Evolutionary conservation across 2,797 vertebrate genomes (phyloP).

Genomic region (Hydrocynus forskahlii): DNA sequence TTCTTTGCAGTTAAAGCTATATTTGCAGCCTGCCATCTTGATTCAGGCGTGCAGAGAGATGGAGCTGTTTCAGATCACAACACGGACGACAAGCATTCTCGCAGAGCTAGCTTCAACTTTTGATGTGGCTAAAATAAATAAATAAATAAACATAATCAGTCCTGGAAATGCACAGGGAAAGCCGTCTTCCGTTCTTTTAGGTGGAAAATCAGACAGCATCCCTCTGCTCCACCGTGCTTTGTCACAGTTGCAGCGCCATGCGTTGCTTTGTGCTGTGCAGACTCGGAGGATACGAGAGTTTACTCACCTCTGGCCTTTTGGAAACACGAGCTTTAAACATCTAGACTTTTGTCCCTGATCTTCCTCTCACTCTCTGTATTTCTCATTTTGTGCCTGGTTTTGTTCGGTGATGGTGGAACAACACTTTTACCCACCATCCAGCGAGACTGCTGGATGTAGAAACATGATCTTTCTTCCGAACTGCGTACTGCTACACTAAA

Average conservation of each 20-base stretch:
- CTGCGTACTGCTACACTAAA: too few relatives aligned
- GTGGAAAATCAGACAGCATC: not conserved
- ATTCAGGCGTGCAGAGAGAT: slow-evolving; percentile 38
- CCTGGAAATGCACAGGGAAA: not conserved
- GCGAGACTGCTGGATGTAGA: not conserved
- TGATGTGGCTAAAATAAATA: not conserved
- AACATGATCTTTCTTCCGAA: too few relatives aligned
- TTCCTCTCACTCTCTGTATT: too few relatives aligned
- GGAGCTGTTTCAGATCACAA: slow-evolving; percentile 30
- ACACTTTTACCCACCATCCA: not conserved
- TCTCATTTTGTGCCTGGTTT: not conserved
- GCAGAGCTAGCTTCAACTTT: not conserved
- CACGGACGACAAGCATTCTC: not conserved
- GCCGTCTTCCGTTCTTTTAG: not conserved
- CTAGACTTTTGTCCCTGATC: not conserved
- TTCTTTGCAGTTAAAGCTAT: slow-evolving; percentile 40
- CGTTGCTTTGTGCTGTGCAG: slow-evolving; percentile 25
- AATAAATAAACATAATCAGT: too few relatives aligned
- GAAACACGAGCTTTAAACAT: not conserved
- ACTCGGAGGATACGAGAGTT: not conserved
- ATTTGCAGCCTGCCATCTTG: slow-evolving; percentile 57
- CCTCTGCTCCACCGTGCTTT: slow-evolving; percentile 14
- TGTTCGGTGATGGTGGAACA: not conserved
- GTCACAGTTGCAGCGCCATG: slow-evolving; percentile 42
- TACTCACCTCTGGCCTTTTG: not conserved